Conservation (phyloP, 1,140 invertebrate genomes). For the Heliothis virescens region DNA sequence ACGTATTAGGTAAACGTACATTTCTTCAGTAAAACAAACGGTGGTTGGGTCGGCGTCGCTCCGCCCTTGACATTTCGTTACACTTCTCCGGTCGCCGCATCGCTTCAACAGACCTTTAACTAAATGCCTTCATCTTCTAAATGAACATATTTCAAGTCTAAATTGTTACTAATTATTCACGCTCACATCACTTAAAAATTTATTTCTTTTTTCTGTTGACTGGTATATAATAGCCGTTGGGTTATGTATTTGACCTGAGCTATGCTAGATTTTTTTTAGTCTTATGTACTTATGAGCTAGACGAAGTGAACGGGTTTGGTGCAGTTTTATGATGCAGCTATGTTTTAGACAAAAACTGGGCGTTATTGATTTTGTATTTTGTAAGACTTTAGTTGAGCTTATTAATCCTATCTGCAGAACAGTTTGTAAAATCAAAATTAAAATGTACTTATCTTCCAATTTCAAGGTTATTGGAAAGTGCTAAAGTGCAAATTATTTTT, state of each 20-base stretch:
- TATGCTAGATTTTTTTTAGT: too few species aligned
- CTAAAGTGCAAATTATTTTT: slow-evolving; percentile 7
- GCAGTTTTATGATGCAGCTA: slow-evolving; percentile 30
- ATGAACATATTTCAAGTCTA: slow-evolving; percentile 46
- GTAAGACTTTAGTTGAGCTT: slow-evolving; percentile 2
- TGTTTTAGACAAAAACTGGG: neutral
- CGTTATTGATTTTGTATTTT: slow-evolving; percentile 2
- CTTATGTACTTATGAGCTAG: neutral
- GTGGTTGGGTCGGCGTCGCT: slow-evolving; percentile 49
- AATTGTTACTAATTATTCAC: slow-evolving; percentile 39
- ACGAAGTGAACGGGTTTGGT: slow-evolving; percentile 20
- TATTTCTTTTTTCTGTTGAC: slow-evolving; percentile 3
- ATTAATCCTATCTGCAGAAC: neutral
- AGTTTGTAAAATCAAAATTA: neutral
- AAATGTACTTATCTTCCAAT: neutral
- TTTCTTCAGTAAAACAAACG: slow-evolving; percentile 42
- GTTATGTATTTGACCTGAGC: slow-evolving; percentile 8
- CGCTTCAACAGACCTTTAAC: slow-evolving; percentile 57
- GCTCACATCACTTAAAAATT: neutral
- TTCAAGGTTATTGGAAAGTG: slow-evolving; percentile 22
- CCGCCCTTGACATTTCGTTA: slow-evolving; percentile 74
- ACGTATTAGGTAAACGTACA: slow-evolving; percentile 21
- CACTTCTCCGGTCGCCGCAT: slow-evolving; percentile 58
- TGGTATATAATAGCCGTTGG: neutral
- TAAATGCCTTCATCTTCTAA: slow-evolving; percentile 54